Evolutionary conservation across 2,888 invertebrate species (phyloP), one percentile per base, ranked within the genome.

Genomic region (Lasiommata megera): DNA sequence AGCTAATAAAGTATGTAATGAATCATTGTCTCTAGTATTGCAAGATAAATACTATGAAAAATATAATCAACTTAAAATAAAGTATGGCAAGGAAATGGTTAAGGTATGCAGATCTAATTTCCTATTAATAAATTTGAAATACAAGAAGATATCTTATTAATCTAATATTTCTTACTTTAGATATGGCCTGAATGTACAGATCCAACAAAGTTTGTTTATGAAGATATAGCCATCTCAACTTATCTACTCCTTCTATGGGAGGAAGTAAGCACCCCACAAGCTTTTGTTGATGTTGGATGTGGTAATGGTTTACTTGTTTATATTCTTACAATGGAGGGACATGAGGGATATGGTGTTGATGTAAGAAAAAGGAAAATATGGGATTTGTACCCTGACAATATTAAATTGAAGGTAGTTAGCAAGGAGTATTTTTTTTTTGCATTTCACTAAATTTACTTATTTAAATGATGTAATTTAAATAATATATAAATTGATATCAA

Each of bases 261-360:
- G 66, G 78, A 88, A 65, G 80, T 92, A 56, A 69, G 73, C 6
- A 70, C 77, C 59, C 67, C 73, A 65, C 93, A 93, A 71, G 92
- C 92, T 2, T 99, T 99, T 92, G 94, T 98, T 0, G 99, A 99
- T 84, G 92, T 99, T 54, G 99, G 99, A 0, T 99, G 99, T 92
- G 99, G 99, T 0, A 99, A 99, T 92, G 99, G 99, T 11, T 91
- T 99, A 23, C 86, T 99, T 7, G 98, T 98, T 1, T 94, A 96
- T 79, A 94, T 99, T 66, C 90, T 99, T 11, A 92, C 93, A 44
- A 92, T 93, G 68, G 98, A 98, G 88, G 98, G 98, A n/a, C 93
- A 94, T 82, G 76, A 82, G 7, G 98, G 98, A 11, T 84, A 93
- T 62, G 98, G 98, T 1, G 92, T 97, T 66, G 98, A 98, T 92